A percentile compares a stretch with the other conserved stretches of the same genome.
Conservation (phyloP, 2,888 invertebrate species). For the Leptothorax acervorum region DNA sequence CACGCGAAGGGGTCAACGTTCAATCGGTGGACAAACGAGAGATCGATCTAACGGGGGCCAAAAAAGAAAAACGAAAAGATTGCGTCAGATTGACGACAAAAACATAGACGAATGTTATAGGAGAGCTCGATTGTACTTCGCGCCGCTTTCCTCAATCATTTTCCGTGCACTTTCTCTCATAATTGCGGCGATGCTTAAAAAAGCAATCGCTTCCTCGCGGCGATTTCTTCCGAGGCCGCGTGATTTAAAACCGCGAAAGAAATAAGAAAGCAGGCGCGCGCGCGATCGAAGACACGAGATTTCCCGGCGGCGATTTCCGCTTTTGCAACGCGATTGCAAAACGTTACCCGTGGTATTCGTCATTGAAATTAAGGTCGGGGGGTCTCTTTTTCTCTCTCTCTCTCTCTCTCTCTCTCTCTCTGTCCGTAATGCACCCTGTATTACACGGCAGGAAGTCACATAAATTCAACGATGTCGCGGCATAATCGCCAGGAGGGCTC, state of each 20-base stretch:
- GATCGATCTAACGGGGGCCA: neutral
- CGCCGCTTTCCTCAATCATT: conserved; percentile 18
- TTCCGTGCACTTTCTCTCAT: conserved; percentile 33
- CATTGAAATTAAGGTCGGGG: conserved; percentile 27
- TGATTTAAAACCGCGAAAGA: neutral
- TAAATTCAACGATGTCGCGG: conserved; percentile 2
- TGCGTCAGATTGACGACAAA: neutral
- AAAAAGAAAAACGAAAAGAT: no score
- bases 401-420: neutral
- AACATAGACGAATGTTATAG: neutral
- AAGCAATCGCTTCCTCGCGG: neutral
- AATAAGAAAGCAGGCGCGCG: neutral
- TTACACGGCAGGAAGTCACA: conserved; percentile 8
- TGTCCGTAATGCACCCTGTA: neutral
- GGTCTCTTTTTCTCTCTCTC: neutral
- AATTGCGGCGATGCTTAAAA: conserved; percentile 19
- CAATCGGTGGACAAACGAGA: neutral
- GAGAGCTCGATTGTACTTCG: neutral
- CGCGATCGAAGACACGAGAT: neutral
- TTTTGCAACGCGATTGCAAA: neutral
- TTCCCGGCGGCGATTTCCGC: neutral
- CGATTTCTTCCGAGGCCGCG: neutral
- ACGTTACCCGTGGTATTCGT: neutral
- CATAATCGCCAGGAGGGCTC: neutral
- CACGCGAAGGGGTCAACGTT: neutral